Evolutionary conservation across 92 coral and sea anemone genomes (phyloP).

Genomic region (Bergia sp.): DNA sequence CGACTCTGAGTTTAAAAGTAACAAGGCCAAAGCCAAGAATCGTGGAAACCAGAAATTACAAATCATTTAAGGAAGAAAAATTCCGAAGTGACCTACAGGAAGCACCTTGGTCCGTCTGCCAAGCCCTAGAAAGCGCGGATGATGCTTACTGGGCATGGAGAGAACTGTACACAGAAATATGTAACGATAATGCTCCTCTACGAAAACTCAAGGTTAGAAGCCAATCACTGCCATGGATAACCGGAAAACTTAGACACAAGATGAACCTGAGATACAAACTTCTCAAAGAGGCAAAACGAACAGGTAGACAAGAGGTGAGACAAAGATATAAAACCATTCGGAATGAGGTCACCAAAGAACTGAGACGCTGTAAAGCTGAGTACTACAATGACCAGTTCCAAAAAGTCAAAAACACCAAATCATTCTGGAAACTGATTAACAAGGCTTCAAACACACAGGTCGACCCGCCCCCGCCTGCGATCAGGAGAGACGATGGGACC

Average conservation of each 20-base stretch:
- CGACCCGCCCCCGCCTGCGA: slow-evolving; percentile 18
- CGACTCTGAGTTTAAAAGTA: slow-evolving; percentile 8
- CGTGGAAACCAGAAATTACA: slow-evolving; percentile 34
- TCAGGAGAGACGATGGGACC: slow-evolving; percentile 23
- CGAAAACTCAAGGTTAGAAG: slow-evolving; percentile 44
- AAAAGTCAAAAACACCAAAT: slow-evolving; percentile 17
- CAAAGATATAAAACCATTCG: slow-evolving; percentile 40
- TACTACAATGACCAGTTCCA: slow-evolving; percentile 16
- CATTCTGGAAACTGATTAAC: slow-evolving; percentile 27
- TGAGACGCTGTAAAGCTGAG: slow-evolving; percentile 35
- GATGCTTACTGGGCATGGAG: slow-evolving; percentile 58
- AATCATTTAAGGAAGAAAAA: slow-evolving; percentile 43
- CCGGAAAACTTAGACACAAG: not conserved
- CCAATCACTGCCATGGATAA: slow-evolving; percentile 51
- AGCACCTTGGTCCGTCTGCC: slow-evolving; percentile 60
- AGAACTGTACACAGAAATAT: slow-evolving; percentile 46
- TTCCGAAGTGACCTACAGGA: slow-evolving; percentile 41
- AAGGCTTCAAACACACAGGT: slow-evolving; percentile 5
- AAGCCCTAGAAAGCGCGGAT: slow-evolving; percentile 44
- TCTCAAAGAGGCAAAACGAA: not conserved
- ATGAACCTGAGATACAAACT: slow-evolving; percentile 33
- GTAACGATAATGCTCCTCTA: slow-evolving; percentile 52
- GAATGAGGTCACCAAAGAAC: slow-evolving; percentile 52
- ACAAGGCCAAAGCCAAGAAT: slow-evolving; percentile 54
- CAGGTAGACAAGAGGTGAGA: not conserved